phyloP scores from a whole-genome alignment of 2,113 vertebrate genomes.

The Trogon melanurus region DNA sequence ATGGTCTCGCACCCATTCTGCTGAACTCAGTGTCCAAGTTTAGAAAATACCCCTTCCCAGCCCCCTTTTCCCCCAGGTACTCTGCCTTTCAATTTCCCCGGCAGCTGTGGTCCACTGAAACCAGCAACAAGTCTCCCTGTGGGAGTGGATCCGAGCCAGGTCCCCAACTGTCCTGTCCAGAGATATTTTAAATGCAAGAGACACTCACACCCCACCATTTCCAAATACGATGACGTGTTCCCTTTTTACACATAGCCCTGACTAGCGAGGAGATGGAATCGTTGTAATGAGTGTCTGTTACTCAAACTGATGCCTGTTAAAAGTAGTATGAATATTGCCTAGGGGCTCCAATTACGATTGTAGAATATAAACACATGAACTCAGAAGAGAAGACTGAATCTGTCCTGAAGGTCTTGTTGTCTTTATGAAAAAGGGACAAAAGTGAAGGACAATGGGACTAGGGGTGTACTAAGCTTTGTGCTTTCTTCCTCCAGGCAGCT shows the following conservation, averaged over 20 bases:
- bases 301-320: not conserved
- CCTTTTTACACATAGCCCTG: not conserved
- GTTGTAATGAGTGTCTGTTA: not conserved
- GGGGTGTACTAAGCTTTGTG: not conserved
- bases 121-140: not conserved
- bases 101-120: not conserved
- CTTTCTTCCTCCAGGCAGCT: not conserved
- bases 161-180: not conserved
- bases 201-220: not conserved
- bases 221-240: not conserved
- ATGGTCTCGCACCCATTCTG: accelerated
- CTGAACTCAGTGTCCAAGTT: not conserved
- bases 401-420: not conserved
- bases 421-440: not conserved
- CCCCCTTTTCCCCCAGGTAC: no score
- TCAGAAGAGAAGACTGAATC: not conserved
- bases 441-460: not conserved
- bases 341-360: accelerated
- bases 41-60: not conserved
- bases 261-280: not conserved
- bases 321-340: not conserved
- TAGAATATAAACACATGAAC: not conserved
- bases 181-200: not conserved
- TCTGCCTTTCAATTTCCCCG: not conserved
- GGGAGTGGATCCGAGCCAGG: not conserved